Percentiles rank a stretch among this genome's conserved stretches.
Evolutionary conservation across 2,888 invertebrate species (phyloP).

Genomic region (Globia sparganii): DNA sequence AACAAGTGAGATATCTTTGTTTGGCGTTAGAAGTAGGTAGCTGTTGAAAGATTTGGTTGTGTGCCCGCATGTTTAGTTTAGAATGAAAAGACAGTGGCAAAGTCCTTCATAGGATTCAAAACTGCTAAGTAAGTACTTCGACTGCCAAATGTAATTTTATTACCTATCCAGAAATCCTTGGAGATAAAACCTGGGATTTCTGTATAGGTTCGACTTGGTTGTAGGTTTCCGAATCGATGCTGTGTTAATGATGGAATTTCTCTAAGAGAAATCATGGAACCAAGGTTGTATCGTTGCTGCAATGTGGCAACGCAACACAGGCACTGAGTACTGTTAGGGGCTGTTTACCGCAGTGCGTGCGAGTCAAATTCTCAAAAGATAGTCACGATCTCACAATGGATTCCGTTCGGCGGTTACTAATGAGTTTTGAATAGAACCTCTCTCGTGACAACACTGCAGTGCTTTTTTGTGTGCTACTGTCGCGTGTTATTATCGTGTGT

Average conservation of each 20-base stretch:
- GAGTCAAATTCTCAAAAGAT: background rate
- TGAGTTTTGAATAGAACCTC: slow-evolving; percentile 1
- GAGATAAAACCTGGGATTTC: background rate
- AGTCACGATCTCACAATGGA: background rate
- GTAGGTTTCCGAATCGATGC: background rate
- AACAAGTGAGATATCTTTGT: background rate
- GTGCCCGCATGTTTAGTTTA: background rate
- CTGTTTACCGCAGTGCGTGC: background rate
- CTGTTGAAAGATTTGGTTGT: slow-evolving; percentile 11
- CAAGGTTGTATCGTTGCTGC: too few relatives aligned
- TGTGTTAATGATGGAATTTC: background rate
- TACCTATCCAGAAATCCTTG: too few relatives aligned
- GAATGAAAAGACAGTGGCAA: background rate
- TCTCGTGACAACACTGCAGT: slow-evolving; percentile 5
- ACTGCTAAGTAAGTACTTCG: background rate
- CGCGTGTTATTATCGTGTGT: background rate
- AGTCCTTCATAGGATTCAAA: background rate
- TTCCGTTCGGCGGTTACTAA: background rate
- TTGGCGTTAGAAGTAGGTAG: slow-evolving; percentile 7
- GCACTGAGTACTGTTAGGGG: background rate
- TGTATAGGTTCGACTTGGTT: background rate
- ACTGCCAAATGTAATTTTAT: too few relatives aligned
- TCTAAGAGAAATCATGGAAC: background rate
- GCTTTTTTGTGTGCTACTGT: background rate
- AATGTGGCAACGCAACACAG: background rate